Percentiles rank a stretch among this genome's conserved stretches.
These are phyloP conservation scores for Amphiura filiformis DNA, from an alignment of 35 echinoderm and acorn worm species.

Conservation along the genomic window DNA sequence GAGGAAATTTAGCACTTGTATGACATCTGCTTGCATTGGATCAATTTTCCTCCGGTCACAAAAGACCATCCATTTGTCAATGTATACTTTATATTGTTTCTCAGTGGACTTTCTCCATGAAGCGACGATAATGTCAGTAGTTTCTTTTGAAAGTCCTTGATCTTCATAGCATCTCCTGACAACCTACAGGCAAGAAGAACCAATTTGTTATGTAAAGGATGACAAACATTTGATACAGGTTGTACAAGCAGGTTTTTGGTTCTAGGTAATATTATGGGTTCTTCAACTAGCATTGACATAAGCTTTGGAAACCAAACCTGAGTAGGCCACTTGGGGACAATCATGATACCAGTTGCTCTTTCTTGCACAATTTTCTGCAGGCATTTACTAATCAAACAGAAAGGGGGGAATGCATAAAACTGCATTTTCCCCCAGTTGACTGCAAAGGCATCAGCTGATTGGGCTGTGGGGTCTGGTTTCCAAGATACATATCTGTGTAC, in stretches of 20 bases:
- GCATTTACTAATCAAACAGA: constrained; percentile 50
- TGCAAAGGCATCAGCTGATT: constrained; percentile 47
- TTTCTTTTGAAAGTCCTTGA: neutral
- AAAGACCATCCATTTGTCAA: constrained; percentile 38
- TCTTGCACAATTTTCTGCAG: constrained; percentile 51
- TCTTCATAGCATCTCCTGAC: constrained; percentile 10
- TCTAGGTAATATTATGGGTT: constrained; percentile 38
- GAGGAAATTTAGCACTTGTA: no score
- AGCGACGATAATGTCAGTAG: neutral
- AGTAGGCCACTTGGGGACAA: constrained; percentile 82
- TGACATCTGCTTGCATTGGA: neutral
- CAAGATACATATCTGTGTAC: constrained; percentile 38
- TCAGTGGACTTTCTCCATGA: constrained; percentile 24
- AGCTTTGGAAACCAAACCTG: constrained; percentile 69
- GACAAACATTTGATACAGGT: neutral
- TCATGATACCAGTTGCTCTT: constrained; percentile 49
- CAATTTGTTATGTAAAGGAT: constrained; percentile 21
- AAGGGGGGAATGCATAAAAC: constrained; percentile 78
- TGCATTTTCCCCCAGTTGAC: constrained; percentile 27
- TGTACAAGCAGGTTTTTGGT: neutral
- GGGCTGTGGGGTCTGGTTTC: constrained; percentile 53
- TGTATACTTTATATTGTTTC: constrained; percentile 32
- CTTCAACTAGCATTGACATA: constrained; percentile 28
- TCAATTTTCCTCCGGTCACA: constrained; percentile 15
- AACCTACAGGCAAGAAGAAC: constrained; percentile 33